A percentile compares a stretch with the other conserved stretches of the same genome.
These are phyloP conservation scores for Panulirus ornatus DNA, from an alignment of 1,140 invertebrate species.

Conservation along the genomic window DNA sequence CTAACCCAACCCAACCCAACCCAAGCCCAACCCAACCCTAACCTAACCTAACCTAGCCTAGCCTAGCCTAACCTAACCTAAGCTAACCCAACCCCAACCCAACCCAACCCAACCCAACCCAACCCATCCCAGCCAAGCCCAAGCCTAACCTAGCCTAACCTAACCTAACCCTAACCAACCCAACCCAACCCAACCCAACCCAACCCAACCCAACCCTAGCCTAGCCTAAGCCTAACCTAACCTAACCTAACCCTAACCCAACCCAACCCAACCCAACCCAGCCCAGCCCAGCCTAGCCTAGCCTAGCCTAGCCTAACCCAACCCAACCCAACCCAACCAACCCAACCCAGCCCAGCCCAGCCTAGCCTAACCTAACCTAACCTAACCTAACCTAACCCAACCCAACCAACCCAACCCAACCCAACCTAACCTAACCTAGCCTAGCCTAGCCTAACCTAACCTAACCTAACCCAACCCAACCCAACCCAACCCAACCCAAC, in stretches of 20 bases:
- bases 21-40: no score
- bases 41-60: not conserved
- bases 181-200: not conserved
- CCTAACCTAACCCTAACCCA: not conserved
- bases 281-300: not conserved
- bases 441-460: no score
- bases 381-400: not conserved
- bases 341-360: not conserved
- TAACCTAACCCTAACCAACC: not conserved
- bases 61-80: not conserved
- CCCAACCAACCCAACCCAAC: not conserved
- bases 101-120: conserved; percentile 6
- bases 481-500: no score
- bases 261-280: not conserved
- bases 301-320: not conserved
- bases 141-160: not conserved
- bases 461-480: no score
- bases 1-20: no score
- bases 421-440: not conserved
- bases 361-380: not conserved
- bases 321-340: not conserved
- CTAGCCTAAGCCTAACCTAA: no score
- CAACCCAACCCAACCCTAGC: not conserved
- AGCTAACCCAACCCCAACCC: not conserved
- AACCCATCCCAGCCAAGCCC: not conserved